Base-by-base conservation (phyloP, 2,888 invertebrate species). In the Tiliacea aurago region DNA sequence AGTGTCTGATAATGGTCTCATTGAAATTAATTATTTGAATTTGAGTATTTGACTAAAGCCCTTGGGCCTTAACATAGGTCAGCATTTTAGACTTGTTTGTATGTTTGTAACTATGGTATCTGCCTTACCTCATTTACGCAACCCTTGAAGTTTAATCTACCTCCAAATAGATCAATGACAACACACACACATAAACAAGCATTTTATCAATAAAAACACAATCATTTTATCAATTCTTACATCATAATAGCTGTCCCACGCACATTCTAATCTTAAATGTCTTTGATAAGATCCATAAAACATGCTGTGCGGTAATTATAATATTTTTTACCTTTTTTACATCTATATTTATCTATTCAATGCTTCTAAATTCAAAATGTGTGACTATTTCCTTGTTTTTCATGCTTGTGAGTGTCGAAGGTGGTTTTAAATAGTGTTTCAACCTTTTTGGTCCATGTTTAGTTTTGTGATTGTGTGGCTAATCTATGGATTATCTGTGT, bases 361-460 rank as follows among this genome's bases (percentile, higher is more conserved):
- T 79, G 65, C 20, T 70, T 80, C 45, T 59, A 11, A 70, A 73
- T 74, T 69, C 62, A 90, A 75, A 74, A 95, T 94, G 95, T 94
- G 94, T 88, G 95, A 95, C 85, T 95, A 94, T 89, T 95, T 90
- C 77, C 84, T 93, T 45, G 66, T 92, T 62, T 87, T 82, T 78
- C 53, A 71, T 59, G 81, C 77, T 55, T 80, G 85, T 87, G 78
- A 86, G 86, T 86, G 28, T 47, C 11, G 0, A 45, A 49, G 18
- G 10, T 68, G 64, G 49, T 70, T 68, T 51, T 11, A 20, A 11
- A 3, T 20, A 2, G 49, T 55, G 56, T 55, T 51, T 18, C 0
- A 2, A 59, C 23, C 68, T 81, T 64, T 80, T 81, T 78, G 28
- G 55, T 59, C 20, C 2, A 4, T 47, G 53, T 88, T 86, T 45